phyloP scores from a whole-genome alignment of 1,140 invertebrate species.

The Nebria ingens region DNA sequence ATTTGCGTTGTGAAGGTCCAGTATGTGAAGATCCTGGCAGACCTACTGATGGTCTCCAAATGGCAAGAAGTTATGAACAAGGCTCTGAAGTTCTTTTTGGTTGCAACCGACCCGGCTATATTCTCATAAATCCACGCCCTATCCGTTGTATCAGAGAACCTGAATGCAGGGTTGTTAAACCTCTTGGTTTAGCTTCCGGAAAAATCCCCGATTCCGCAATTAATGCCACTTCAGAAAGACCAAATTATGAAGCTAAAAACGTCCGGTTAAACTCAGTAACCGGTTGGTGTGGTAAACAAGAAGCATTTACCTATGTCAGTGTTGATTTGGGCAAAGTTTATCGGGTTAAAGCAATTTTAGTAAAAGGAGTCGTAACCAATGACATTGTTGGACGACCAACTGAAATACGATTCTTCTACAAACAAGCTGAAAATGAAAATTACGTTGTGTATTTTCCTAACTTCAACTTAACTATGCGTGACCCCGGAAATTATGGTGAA shows the following conservation, averaged over 20 bases:
- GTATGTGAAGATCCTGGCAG: conserved; percentile 92
- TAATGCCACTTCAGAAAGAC: conserved; percentile 84
- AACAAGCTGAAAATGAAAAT: conserved; percentile 84
- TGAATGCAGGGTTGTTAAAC: conserved; percentile 86
- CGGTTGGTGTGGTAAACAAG: conserved; percentile 90
- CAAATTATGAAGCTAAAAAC: conserved; percentile 85
- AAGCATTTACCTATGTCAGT: conserved; percentile 90
- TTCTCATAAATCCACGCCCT: conserved; percentile 80
- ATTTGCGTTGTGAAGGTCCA: conserved; percentile 88
- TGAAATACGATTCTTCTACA: conserved; percentile 94
- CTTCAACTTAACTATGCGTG: conserved; percentile 85
- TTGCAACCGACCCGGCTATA: conserved; percentile 85
- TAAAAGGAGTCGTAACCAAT: conserved; percentile 89
- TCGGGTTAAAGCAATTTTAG: conserved; percentile 81
- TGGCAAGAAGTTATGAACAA: conserved; percentile 86
- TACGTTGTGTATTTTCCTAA: conserved; percentile 95
- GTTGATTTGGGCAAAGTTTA: conserved; percentile 87
- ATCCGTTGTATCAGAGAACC: conserved; percentile 86
- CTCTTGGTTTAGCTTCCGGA: conserved; percentile 83
- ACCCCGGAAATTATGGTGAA: conserved; percentile 90
- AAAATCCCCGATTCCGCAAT: conserved; percentile 91
- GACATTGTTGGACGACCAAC: conserved; percentile 90
- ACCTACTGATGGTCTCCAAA: conserved; percentile 82
- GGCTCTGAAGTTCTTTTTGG: conserved; percentile 82
- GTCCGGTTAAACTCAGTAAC: conserved; percentile 87